These are phyloP conservation scores for Xenops minutus DNA, from an alignment of 2,797 vertebrate species.

Conservation along the genomic window DNA sequence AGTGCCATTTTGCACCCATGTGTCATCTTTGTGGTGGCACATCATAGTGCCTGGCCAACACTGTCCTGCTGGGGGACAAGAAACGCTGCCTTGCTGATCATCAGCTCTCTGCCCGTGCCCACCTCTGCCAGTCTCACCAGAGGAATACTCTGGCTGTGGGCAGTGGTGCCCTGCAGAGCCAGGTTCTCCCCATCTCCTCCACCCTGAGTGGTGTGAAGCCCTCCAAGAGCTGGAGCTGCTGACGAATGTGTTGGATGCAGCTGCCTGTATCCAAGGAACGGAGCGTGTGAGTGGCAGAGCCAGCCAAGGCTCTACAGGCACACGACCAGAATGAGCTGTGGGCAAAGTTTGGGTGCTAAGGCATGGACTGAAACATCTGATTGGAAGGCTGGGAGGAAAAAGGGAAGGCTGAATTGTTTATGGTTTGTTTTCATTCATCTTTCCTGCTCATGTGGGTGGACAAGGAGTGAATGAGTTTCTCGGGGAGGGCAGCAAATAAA, in stretches of 20 bases:
- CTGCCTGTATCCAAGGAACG: background rate
- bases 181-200: background rate
- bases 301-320: background rate
- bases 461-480: constrained; percentile 55
- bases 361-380: background rate
- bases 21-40: background rate
- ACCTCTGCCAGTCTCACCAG: fast-evolving
- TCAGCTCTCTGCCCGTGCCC: background rate
- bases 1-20: background rate
- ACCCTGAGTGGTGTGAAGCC: background rate
- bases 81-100: fast-evolving
- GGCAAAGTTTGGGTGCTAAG: background rate
- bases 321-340: background rate
- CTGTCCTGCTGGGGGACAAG: background rate
- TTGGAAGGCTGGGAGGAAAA: background rate
- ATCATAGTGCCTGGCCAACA: background rate
- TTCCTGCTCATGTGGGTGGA: constrained; percentile 29
- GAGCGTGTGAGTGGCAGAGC: background rate
- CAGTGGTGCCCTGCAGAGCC: background rate
- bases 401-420: constrained; percentile 10
- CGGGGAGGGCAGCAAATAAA: constrained; percentile 36
- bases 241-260: background rate
- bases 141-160: background rate
- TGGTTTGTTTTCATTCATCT: constrained; percentile 50
- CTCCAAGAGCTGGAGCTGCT: background rate